A percentile compares a stretch with the other conserved stretches of the same genome.
phyloP scores from a whole-genome alignment of 2,888 invertebrate genomes.

The Hartigia nigra region DNA sequence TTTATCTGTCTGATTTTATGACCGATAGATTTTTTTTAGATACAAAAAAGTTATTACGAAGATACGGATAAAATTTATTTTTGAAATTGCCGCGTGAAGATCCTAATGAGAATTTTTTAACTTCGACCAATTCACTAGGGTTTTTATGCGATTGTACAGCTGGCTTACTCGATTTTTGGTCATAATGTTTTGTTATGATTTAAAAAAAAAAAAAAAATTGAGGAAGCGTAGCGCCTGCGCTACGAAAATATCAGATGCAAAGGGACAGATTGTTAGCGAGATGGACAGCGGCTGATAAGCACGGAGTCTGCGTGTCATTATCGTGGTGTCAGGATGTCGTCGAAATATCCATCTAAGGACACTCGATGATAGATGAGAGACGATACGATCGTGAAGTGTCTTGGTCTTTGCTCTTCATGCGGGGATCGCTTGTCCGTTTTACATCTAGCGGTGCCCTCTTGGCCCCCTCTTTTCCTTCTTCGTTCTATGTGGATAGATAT shows the following conservation, averaged over 20 bases:
- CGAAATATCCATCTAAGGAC: conserved; percentile 7
- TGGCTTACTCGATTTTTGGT: too few relatives aligned
- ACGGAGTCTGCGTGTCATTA: conserved; percentile 3
- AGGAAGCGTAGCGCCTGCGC: background rate
- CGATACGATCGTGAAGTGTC: conserved; percentile 1
- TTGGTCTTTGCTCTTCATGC: background rate
- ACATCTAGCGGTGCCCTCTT: background rate
- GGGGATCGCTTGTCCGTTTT: background rate
- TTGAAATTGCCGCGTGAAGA: background rate
- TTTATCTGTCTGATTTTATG: background rate
- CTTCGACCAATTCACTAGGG: background rate
- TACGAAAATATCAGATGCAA: background rate
- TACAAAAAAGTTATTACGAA: too few relatives aligned
- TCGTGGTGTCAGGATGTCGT: conserved; percentile 4
- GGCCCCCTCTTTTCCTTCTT: background rate
- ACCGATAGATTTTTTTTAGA: background rate
- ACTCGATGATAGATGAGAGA: conserved; percentile 6
- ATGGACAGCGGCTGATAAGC: conserved; percentile 8
- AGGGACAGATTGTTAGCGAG: conserved; percentile 3
- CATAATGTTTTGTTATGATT: too few relatives aligned
- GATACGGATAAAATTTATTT: background rate
- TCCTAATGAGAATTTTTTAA: background rate
- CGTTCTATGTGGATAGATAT: background rate
- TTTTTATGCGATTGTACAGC: background rate
- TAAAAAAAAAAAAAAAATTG: too few relatives aligned